Evolutionary conservation across 1,140 invertebrate species (phyloP).

Genomic region (Lepidotrigona ventralis): DNA sequence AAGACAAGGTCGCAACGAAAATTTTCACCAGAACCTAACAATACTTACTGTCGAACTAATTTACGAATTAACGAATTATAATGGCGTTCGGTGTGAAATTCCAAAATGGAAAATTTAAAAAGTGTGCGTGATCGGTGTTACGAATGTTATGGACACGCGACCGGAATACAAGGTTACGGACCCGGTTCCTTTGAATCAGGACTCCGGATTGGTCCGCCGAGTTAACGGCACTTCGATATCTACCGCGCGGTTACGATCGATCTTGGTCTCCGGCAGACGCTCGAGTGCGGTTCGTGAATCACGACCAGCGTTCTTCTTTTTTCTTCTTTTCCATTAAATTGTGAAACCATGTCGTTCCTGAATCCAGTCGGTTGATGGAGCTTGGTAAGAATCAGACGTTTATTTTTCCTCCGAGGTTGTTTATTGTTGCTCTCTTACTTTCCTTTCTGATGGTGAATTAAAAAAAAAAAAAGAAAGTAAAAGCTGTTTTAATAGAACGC

Average conservation of each 20-base stretch:
- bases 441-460: background rate
- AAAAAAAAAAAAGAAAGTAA: too few species aligned
- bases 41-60: background rate
- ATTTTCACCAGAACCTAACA: background rate
- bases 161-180: constrained; percentile 56
- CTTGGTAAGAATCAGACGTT: constrained; percentile 36
- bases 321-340: background rate
- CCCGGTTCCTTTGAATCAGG: constrained; percentile 51
- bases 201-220: constrained; percentile 62
- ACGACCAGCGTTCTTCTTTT: constrained; percentile 12
- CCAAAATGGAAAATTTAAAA: background rate
- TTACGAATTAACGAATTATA: background rate
- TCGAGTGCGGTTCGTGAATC: constrained; percentile 47
- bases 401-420: background rate
- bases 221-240: constrained; percentile 70
- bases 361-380: constrained; percentile 34
- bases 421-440: background rate
- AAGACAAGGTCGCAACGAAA: background rate
- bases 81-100: background rate
- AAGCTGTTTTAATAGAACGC: background rate
- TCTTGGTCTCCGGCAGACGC: constrained; percentile 37
- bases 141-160: constrained; percentile 46
- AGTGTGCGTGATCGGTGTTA: constrained; percentile 20
- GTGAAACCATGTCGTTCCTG: constrained; percentile 28
- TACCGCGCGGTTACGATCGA: constrained; percentile 40